phyloP scores from a whole-genome alignment of 2,113 vertebrate genomes.

The Caranx melampygus region DNA sequence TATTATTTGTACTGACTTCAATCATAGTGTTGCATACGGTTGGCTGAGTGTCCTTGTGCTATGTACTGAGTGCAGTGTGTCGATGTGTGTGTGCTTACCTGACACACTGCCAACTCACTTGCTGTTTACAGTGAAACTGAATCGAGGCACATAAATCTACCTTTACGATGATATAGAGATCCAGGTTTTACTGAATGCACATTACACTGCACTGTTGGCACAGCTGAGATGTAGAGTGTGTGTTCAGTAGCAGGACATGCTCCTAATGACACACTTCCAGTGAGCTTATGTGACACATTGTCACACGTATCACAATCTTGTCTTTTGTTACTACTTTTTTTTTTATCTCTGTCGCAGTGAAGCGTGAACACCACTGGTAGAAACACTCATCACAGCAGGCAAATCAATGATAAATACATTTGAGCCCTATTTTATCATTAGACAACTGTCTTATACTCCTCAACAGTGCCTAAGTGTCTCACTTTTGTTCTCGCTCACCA shows the following conservation, averaged over 20 bases:
- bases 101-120: conserved; percentile 5
- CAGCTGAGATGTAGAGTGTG: neutral
- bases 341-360: neutral
- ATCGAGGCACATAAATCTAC: neutral
- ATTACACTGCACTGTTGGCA: neutral
- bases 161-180: neutral
- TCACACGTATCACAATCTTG: neutral
- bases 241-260: neutral
- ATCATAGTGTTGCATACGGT: neutral
- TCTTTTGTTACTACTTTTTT: neutral
- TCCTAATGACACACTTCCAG: neutral
- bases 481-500: neutral
- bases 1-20: conserved; percentile 45
- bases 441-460: too few species aligned
- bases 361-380: neutral
- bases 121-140: conserved; percentile 2
- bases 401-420: neutral
- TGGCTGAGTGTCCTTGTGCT: conserved; percentile 16
- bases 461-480: neutral
- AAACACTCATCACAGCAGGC: neutral
- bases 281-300: neutral
- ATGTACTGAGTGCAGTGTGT: conserved; percentile 14
- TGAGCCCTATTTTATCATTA: too few species aligned
- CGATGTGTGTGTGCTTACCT: neutral
- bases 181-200: conserved; percentile 3